Evolutionary conservation across 2,113 vertebrate species (phyloP), one percentile per base, ranked within the genome.

Genomic region (Pituophis catenifer): DNA sequence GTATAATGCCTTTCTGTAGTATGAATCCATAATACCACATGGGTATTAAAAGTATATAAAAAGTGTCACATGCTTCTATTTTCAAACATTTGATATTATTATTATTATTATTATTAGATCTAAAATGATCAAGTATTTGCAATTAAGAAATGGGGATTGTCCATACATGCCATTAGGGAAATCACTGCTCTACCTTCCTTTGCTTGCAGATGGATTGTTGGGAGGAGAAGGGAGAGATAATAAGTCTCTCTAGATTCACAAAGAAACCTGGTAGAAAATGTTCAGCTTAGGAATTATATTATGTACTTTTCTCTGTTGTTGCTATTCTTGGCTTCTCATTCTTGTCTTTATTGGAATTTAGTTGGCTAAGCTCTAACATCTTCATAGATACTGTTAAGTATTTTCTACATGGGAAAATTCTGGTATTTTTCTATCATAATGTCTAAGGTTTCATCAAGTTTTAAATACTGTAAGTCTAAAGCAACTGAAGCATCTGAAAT

Each of bases 21-120:
- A 95, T 94, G 90, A 94, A 97, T 95, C 75, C 92, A 88, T 96
- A 96, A 97, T 95, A 96, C 91, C 89, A 95, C 95, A 96, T 96
- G 93, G 93, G 97, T 97, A 97, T 97, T 96, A 97, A 97, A 98
- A 91, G 81, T 95, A 93, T 95, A 94, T 96, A 94, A 97, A 95
- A 29, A 94, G 92, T 96, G 95, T 85, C 70, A 91, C 59, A 89
- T 88, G 58, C 94, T 95, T 92, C 8, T 57, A 55, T 89, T 95
- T 95, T 91, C 55, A 91, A 95, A 94, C 50, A 94, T 89, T 96
- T 91, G 91, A 91, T 94, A 96, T 94, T 95, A 94, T 0, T 94
- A 53, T 81, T 94, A n/a, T 38, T 38, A 44, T 44, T 44, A 44
- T 44, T 44, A 44, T 91, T 58, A 94, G 75, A 96, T 96, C 93